These are phyloP conservation scores for Ctenodactylus gundi DNA, from an alignment of 2,113 vertebrate species.

Conservation along the genomic window DNA sequence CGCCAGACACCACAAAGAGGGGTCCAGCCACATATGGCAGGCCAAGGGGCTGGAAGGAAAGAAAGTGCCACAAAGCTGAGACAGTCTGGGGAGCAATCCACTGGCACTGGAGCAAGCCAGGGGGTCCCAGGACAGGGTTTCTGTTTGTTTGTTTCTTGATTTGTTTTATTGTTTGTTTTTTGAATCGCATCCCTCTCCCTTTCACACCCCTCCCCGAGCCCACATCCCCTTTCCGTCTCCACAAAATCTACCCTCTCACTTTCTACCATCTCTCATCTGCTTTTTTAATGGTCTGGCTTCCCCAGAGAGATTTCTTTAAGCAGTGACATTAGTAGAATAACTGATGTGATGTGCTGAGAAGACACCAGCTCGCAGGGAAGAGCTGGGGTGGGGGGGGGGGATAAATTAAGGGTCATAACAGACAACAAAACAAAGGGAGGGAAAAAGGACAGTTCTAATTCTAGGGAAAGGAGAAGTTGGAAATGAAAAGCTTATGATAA, in stretches of 20 bases:
- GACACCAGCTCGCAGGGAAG: not conserved
- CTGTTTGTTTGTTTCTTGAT: too few relatives aligned
- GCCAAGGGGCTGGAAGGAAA: not conserved
- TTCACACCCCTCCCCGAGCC: too few relatives aligned
- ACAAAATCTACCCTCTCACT: too few relatives aligned
- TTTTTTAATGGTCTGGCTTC: too few relatives aligned
- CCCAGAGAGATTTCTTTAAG: not conserved
- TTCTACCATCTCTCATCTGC: too few relatives aligned
- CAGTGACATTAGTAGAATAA: not conserved
- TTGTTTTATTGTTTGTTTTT: too few relatives aligned
- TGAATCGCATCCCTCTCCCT: too few relatives aligned
- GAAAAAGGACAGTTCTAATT: not conserved
- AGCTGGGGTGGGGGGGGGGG: too few relatives aligned
- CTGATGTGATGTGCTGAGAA: not conserved
- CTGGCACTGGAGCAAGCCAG: not conserved
- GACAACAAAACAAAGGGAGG: not conserved
- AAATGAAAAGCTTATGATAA: constrained; percentile 1
- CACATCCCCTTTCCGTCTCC: too few relatives aligned
- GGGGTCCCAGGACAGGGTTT: not conserved
- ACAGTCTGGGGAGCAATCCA: not conserved
- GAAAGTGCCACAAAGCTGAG: not conserved
- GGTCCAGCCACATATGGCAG: not conserved
- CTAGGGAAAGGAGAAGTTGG: not conserved
- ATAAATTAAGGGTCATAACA: not conserved
- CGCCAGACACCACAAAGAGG: not conserved